Percentiles rank a stretch among this genome's conserved stretches.
Evolutionary conservation across 2,797 vertebrate genomes (phyloP).

Genomic region (Scolopax bukidnonensis): DNA sequence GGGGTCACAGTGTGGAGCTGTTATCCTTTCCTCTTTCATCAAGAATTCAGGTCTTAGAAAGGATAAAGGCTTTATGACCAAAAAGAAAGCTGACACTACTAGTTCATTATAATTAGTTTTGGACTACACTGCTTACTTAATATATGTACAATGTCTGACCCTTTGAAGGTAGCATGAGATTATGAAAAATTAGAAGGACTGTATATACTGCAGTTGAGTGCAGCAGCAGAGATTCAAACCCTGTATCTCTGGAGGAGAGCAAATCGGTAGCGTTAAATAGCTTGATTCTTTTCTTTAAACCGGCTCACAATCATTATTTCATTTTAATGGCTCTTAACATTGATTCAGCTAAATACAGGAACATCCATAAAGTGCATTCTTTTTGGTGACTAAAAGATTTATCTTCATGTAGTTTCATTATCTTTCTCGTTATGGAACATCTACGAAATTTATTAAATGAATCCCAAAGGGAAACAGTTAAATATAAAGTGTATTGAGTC

Average conservation of each 20-base stretch:
- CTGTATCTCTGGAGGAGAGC: conserved; percentile 18
- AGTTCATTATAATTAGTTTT: conserved; percentile 82
- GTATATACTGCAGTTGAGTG: conserved; percentile 10
- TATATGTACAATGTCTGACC: conserved; percentile 64
- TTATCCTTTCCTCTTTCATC: conserved; percentile 80
- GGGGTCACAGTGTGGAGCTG: conserved; percentile 77
- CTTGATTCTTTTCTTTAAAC: conserved; percentile 58
- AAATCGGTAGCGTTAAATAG: conserved; percentile 29
- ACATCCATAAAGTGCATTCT: conserved; percentile 39
- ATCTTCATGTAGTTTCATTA: conserved; percentile 47
- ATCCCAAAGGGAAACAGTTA: conserved; percentile 26
- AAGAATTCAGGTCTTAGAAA: conserved; percentile 74
- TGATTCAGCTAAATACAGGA: conserved; percentile 52
- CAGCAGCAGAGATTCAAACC: not conserved
- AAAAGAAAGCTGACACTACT: conserved; percentile 78
- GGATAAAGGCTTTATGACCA: conserved; percentile 77
- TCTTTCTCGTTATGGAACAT: conserved; percentile 56
- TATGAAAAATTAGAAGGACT: conserved; percentile 68
- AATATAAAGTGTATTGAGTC: conserved; percentile 22
- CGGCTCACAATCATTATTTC: conserved; percentile 62
- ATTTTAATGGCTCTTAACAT: conserved; percentile 65
- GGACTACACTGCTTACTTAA: conserved; percentile 73
- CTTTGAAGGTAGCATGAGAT: conserved; percentile 63
- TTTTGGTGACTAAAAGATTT: conserved; percentile 46
- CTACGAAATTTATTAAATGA: conserved; percentile 27